phyloP scores from a whole-genome alignment of 2,113 vertebrate species.

The Psilopogon haemacephalus region DNA sequence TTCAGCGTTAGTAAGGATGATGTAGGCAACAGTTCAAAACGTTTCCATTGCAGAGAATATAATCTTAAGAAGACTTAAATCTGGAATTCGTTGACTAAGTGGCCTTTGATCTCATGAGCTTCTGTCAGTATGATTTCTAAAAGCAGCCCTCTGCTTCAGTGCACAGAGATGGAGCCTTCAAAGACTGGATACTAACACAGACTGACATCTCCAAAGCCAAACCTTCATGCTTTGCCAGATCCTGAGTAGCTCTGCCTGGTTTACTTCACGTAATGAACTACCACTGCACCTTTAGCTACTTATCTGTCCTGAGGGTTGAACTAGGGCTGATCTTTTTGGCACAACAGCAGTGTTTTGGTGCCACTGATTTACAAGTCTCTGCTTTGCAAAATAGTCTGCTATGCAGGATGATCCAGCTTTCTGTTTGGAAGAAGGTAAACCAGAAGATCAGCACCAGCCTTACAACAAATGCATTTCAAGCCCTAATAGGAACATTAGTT shows the following conservation, averaged over 20 bases:
- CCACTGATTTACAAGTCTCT: not conserved
- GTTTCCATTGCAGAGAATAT: not conserved
- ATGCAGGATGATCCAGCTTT: not conserved
- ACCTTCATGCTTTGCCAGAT: not conserved
- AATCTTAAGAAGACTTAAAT: not conserved
- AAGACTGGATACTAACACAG: not conserved
- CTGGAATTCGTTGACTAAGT: not conserved
- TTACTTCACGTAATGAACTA: not conserved
- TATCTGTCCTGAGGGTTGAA: not conserved
- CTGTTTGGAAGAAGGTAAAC: not conserved
- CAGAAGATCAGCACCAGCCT: not conserved
- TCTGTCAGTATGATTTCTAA: not conserved
- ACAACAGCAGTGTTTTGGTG: not conserved
- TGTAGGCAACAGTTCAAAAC: not conserved
- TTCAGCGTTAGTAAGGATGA: not conserved
- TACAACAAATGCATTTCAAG: not conserved
- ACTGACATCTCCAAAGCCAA: not conserved
- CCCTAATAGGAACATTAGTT: not conserved
- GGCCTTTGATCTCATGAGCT: not conserved
- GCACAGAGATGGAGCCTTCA: not conserved
- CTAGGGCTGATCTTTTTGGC: not conserved
- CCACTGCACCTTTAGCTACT: not conserved
- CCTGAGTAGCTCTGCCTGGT: not conserved
- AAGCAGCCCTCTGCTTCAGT: not conserved
- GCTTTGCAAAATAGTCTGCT: not conserved